A percentile compares a stretch with the other conserved stretches of the same genome.
Conservation (phyloP, 2,888 invertebrate species). For the Philonicus albiceps region DNA sequence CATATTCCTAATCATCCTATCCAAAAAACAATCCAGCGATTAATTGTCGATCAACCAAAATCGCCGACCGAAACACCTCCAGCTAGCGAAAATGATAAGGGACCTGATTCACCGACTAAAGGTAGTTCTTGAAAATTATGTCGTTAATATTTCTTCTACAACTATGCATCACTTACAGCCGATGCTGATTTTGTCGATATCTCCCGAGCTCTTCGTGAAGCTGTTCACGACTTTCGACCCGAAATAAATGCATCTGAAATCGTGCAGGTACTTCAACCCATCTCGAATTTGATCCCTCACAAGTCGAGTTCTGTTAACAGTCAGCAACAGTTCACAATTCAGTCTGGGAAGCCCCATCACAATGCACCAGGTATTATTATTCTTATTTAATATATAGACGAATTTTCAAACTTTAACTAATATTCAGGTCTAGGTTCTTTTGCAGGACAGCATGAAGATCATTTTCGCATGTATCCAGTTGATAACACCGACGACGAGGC, state of each 20-base stretch:
- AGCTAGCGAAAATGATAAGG: slow-evolving; percentile 41
- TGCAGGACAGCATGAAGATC: slow-evolving; percentile 53
- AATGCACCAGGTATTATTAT: slow-evolving; percentile 37
- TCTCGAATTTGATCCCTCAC: slow-evolving; percentile 54
- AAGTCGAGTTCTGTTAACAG: slow-evolving; percentile 56
- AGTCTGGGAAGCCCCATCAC: slow-evolving; percentile 49
- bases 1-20: slow-evolving; percentile 55
- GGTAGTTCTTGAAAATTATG: slow-evolving; percentile 50
- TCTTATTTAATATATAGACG: background rate
- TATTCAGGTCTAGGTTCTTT: slow-evolving; percentile 50
- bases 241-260: slow-evolving; percentile 60
- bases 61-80: slow-evolving; percentile 62
- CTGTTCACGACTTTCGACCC: slow-evolving; percentile 57
- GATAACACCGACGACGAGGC: slow-evolving; percentile 54
- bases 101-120: slow-evolving; percentile 52
- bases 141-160: background rate
- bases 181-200: slow-evolving; percentile 53
- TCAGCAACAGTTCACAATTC: slow-evolving; percentile 56
- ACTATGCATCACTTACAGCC: slow-evolving; percentile 51
- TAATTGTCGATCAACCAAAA: slow-evolving; percentile 62
- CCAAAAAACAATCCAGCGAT: slow-evolving; percentile 57
- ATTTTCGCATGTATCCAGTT: slow-evolving; percentile 54
- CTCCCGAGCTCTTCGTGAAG: slow-evolving; percentile 57
- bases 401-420: background rate
- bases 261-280: slow-evolving; percentile 60